Percentiles rank a stretch among this genome's conserved stretches.
phyloP scores from a whole-genome alignment of 2,113 vertebrate species.

The Nothoprocta pentlandii region DNA sequence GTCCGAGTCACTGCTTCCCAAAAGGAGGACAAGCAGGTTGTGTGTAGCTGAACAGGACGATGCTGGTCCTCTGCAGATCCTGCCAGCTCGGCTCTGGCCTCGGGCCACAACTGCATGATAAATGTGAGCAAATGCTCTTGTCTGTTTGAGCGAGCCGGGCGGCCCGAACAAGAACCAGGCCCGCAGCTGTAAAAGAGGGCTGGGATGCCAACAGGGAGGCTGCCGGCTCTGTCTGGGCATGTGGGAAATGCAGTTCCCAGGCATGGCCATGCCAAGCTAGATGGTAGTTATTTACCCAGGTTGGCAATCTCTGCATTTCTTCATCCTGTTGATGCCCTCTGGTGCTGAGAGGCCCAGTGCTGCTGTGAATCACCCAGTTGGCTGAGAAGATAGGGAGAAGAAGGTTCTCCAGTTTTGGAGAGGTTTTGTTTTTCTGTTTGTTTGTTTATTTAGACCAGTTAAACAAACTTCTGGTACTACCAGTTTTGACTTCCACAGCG shows the following conservation, averaged over 20 bases:
- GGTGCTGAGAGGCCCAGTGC: neutral
- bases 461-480: neutral
- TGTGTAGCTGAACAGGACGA: conserved; percentile 75
- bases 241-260: neutral
- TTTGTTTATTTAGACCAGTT: neutral
- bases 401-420: neutral
- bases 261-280: neutral
- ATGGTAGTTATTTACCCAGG: neutral
- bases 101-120: conserved; percentile 59
- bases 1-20: conserved; percentile 82
- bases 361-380: neutral
- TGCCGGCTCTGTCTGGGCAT: neutral
- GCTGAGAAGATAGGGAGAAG: neutral
- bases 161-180: conserved; percentile 1
- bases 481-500: accelerated
- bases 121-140: conserved; percentile 50
- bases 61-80: conserved; percentile 66
- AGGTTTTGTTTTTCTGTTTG: neutral
- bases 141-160: conserved; percentile 39
- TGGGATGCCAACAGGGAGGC: conserved; percentile 1
- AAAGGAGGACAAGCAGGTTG: conserved; percentile 81
- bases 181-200: neutral
- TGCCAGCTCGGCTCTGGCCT: conserved; percentile 76
- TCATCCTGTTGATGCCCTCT: neutral
- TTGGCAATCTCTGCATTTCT: neutral